These are phyloP conservation scores for Neoitamus cyanurus DNA, from an alignment of 2,888 invertebrate species.

Conservation along the genomic window DNA sequence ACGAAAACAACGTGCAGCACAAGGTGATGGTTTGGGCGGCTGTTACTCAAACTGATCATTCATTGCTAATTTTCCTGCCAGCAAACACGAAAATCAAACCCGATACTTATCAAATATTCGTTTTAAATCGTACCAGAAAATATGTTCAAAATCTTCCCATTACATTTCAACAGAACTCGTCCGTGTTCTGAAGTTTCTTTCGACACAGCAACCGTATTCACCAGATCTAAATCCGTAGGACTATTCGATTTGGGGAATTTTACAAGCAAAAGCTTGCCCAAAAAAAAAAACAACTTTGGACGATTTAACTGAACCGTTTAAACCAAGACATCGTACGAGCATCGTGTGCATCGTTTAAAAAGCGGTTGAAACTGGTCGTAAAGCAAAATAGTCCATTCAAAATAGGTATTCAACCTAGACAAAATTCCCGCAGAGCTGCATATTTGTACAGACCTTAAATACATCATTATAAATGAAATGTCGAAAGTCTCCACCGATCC, in stretches of 20 bases:
- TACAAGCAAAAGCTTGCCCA: not conserved
- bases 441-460: no score
- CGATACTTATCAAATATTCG: not conserved
- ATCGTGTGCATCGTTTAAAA: not conserved
- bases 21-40: not conserved
- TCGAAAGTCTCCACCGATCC: no score
- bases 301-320: not conserved
- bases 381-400: no score
- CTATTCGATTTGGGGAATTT: not conserved
- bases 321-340: constrained; percentile 2
- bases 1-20: no score
- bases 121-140: not conserved
- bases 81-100: not conserved
- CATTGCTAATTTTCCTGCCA: not conserved
- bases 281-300: not conserved
- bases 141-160: not conserved
- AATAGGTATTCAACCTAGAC: no score
- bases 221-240: not conserved
- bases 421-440: no score
- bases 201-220: not conserved
- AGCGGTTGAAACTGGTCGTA: not conserved
- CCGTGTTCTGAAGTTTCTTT: not conserved
- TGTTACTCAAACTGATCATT: not conserved
- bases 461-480: no score
- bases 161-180: not conserved